Evolutionary conservation across 2,888 invertebrate genomes (phyloP).

Genomic region (Acronicta alni): DNA sequence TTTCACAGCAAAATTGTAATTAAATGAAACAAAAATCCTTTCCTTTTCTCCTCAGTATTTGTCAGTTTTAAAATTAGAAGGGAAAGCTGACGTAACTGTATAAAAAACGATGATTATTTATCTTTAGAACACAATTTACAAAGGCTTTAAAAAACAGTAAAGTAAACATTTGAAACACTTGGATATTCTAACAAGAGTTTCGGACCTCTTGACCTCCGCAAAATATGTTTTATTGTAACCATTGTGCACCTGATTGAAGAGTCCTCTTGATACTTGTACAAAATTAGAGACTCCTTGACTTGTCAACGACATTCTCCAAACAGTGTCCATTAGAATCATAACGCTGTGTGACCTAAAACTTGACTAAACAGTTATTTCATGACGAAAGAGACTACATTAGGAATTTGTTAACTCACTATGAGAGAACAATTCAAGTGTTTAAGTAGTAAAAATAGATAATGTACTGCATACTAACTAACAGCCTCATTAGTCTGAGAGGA

Average conservation of each 20-base stretch:
- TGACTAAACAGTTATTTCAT: slow-evolving; percentile 6
- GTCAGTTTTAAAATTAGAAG: slow-evolving; percentile 18
- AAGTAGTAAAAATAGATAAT: neutral
- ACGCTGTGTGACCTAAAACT: slow-evolving; percentile 20
- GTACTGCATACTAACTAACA: too few species aligned
- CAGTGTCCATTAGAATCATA: slow-evolving; percentile 24
- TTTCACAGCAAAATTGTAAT: too few species aligned
- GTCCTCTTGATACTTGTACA: slow-evolving; percentile 36
- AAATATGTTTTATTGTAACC: slow-evolving; percentile 57
- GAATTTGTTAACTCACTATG: neutral
- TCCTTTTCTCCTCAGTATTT: too few species aligned
- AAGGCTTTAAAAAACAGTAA: slow-evolving; percentile 44
- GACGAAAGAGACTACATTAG: slow-evolving; percentile 5
- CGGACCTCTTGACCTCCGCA: slow-evolving; percentile 53
- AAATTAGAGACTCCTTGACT: slow-evolving; percentile 41
- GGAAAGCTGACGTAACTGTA: slow-evolving; percentile 23
- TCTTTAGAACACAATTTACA: slow-evolving; percentile 21
- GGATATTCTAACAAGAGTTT: slow-evolving; percentile 41
- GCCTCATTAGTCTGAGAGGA: too few species aligned
- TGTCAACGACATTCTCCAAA: slow-evolving; percentile 39
- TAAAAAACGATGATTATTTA: slow-evolving; percentile 8
- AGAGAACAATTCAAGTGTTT: neutral
- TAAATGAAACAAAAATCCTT: too few species aligned
- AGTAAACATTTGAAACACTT: slow-evolving; percentile 38
- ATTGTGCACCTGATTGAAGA: slow-evolving; percentile 47